Evolutionary conservation across 2,113 vertebrate species (phyloP).

Genomic region (Carassius auratus): DNA sequence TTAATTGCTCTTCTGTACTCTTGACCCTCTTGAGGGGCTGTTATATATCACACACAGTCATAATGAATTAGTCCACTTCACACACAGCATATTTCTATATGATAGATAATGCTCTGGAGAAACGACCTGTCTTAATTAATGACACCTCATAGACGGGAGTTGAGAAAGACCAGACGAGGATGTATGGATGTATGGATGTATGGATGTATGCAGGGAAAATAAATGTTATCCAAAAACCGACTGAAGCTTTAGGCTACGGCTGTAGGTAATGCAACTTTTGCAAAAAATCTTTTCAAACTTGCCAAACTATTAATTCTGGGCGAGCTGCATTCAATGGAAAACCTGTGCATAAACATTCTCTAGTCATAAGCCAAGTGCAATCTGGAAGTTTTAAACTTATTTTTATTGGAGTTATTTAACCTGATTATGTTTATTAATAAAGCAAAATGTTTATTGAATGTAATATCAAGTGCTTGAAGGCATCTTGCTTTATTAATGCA

Average conservation of each 20-base stretch:
- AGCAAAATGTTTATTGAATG: background rate
- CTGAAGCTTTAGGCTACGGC: background rate
- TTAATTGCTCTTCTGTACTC: slow-evolving; percentile 39
- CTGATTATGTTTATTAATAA: background rate
- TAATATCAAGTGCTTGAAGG: background rate
- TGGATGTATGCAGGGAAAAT: background rate
- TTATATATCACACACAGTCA: slow-evolving; percentile 41
- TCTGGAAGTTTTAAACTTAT: background rate
- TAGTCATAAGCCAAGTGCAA: background rate
- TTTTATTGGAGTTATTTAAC: background rate
- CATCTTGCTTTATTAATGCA: background rate
- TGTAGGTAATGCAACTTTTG: background rate
- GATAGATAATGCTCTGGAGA: slow-evolving; percentile 44
- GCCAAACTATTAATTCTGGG: background rate
- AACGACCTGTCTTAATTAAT: slow-evolving; percentile 30
- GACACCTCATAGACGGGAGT: background rate
- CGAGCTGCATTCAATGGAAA: background rate
- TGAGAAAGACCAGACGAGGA: background rate
- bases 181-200: background rate
- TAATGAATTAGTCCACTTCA: slow-evolving; percentile 45
- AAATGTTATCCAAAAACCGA: background rate
- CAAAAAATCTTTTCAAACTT: background rate
- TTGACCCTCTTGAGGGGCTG: slow-evolving; percentile 35
- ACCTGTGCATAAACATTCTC: background rate
- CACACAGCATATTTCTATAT: slow-evolving; percentile 25